Percentiles rank a stretch among this genome's conserved stretches.
phyloP scores from a whole-genome alignment of 2,113 vertebrate species.

The Peromyscus leucopus region DNA sequence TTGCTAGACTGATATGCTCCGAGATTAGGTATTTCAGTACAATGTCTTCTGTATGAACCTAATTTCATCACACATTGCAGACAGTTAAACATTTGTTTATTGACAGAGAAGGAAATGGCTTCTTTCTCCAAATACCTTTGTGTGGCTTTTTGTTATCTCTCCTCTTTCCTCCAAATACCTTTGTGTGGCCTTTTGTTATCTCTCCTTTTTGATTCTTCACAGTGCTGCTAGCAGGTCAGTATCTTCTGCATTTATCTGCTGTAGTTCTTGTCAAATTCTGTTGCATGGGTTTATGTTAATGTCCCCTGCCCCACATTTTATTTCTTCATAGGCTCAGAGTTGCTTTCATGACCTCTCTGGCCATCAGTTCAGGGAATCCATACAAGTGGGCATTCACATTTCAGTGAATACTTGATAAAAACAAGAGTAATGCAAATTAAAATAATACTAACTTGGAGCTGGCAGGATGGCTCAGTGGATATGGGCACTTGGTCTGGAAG shows the following conservation, averaged over 20 bases:
- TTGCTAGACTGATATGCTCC: neutral
- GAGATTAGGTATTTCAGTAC: neutral
- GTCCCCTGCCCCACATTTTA: neutral
- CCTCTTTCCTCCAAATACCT: neutral
- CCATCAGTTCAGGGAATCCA: neutral
- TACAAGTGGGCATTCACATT: neutral
- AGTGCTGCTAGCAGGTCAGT: neutral
- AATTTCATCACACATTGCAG: neutral
- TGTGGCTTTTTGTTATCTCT: neutral
- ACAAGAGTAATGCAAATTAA: neutral
- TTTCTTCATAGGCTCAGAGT: neutral
- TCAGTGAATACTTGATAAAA: neutral
- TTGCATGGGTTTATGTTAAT: neutral
- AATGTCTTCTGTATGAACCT: neutral
- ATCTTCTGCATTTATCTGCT: neutral
- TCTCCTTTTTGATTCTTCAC: neutral
- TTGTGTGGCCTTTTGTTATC: neutral
- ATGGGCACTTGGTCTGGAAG: neutral
- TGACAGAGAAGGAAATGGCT: neutral
- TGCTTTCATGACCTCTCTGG: conserved; percentile 6
- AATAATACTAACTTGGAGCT: no score
- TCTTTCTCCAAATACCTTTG: neutral
- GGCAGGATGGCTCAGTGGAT: neutral
- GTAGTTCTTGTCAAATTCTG: neutral
- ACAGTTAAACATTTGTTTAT: neutral